Evolutionary conservation across 2,797 vertebrate genomes (phyloP), one percentile per base, ranked within the genome.

Genomic region (Anguilla megastoma): DNA sequence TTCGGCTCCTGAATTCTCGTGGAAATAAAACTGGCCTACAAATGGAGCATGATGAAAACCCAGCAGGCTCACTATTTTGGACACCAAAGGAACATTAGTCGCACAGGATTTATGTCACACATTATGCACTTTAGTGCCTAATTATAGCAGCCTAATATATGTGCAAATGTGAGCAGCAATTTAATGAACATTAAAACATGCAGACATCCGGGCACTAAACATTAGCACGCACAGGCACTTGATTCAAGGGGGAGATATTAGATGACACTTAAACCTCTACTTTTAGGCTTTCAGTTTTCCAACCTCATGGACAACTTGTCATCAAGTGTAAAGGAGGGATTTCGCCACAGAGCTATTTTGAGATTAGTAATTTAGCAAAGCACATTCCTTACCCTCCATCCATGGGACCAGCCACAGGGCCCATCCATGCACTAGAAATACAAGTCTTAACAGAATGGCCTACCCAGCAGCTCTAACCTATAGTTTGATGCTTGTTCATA

Each of bases 111-210:
- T 52, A 52, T 48, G 80, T 27, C 80, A 48, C 45, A 27, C 52
- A 83, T 83, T 50, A 83, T 83, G 80, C 36, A 50, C 36, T 83
- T 83, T 83, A 83, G 7, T 48, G 80, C 41, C 45, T 48, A 52
- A 83, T 83, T 74, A 74, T 74, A 30, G 69, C 30, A 83, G 41
- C n/a, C 80, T 83, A 83, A 83, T 52, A 83, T 52, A 45, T n/a
- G 21, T 83, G 45, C 27, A 83, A 83, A 83, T 48, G 16, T n/a
- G 16, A 83, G 48, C 10, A n/a, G 50, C 21, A 10, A 83, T 52
- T 74, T 74, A 74, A 74, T 33, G 69, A 74, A 74, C 30, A 74
- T 74, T 74, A 74, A 74, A 74, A 36, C 69, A 74, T 36, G 27
- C 69, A 74, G 69, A 74, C 69, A 74, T 33, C 69, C 69, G 33